Conservation (phyloP, 2,797 vertebrate species). For the Balearica regulorum region DNA sequence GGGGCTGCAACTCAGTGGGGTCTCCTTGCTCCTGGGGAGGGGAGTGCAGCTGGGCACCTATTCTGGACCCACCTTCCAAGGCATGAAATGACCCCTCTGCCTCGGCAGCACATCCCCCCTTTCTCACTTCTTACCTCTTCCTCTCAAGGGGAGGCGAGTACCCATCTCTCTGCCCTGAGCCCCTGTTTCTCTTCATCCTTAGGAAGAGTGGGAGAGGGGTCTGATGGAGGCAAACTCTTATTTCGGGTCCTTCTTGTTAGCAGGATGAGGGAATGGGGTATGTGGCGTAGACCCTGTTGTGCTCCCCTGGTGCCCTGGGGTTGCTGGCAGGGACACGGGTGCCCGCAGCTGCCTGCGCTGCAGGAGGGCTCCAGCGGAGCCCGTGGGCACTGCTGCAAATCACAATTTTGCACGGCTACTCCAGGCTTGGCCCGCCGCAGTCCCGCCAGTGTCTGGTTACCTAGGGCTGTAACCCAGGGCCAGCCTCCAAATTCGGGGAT, state of each 20-base stretch:
- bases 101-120: rapidly evolving
- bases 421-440: background rate
- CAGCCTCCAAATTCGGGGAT: background rate
- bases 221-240: background rate
- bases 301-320: rapidly evolving
- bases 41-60: background rate
- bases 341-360: background rate
- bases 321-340: background rate
- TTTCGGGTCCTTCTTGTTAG: background rate
- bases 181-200: background rate
- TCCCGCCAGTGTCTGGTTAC: background rate
- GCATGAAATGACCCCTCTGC: background rate
- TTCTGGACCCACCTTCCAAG: background rate
- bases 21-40: background rate
- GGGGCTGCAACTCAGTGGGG: rapidly evolving
- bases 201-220: background rate
- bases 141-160: background rate
- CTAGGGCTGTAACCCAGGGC: background rate
- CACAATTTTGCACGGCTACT: background rate
- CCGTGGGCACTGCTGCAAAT: rapidly evolving
- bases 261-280: rapidly evolving
- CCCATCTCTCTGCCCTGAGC: background rate
- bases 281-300: rapidly evolving
- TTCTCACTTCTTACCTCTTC: background rate
- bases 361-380: background rate